Base-by-base conservation (phyloP, 2,113 vertebrate species). In the Anhinga anhinga region DNA sequence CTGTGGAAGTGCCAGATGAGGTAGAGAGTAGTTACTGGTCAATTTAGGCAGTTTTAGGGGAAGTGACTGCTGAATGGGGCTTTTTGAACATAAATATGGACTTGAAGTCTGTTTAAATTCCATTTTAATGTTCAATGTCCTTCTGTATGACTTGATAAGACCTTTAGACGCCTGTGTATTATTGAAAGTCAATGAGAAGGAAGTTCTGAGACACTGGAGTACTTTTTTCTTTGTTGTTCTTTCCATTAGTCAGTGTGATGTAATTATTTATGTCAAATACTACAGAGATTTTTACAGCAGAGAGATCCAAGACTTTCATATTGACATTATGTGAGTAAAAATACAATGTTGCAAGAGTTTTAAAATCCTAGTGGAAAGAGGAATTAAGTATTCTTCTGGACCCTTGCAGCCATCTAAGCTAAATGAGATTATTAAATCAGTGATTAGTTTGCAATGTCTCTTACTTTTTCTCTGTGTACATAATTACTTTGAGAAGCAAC, bases 401-500 rank as follows among this genome's bases (percentile, higher is more conserved):
- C 27, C 22, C 26, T 22, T 74, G 32, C 32, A 91, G 52, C 29
- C 32, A 88, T 58, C 71, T 79, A 58, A 84, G 25, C 58, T 89
- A 82, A 95, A 79, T 49, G 4, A 87, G 55, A 86, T 63, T 44
- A 92, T 62, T 94, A 26, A 63, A 92, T 63, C 30, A 67, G 55
- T 49, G 59, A 81, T 92, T 88, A 88, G 22, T 32, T 52, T 78
- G 59, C 63, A 82, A 32, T 15, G 42, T 21, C 47, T 70, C 26
- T 81, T 45, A 55, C 32, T 95, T 97, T 80, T 88, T 55, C 61
- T 63, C 59, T 36, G 82, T 81, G 61, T 79, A 90, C n/a, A n/a
- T 90, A 94, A 93, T 96, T 93, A 95, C 56, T 79, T 81, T 89
- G 67, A 92, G 62, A 77, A 85, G 62, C 42, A 80, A 85, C 30